These are phyloP conservation scores for Aurelia sp. DNA, from an alignment of 30 jellyfish, hydroid and myxozoan species.

Conservation along the genomic window DNA sequence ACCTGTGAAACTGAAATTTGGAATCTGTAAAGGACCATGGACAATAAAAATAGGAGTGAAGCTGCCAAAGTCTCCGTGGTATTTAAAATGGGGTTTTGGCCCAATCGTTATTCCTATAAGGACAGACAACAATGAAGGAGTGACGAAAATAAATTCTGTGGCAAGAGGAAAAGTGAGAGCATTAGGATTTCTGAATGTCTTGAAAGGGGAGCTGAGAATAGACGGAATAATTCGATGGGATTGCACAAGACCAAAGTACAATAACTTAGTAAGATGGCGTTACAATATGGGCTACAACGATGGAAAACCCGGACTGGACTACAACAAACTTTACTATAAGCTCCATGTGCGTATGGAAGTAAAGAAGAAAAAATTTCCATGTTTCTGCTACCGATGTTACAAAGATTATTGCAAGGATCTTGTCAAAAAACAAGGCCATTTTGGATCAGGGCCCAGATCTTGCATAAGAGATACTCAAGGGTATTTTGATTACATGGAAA, in stretches of 20 bases:
- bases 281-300: constrained; percentile 59
- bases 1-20: constrained; percentile 44
- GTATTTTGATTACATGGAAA: not conserved
- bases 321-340: constrained; percentile 72
- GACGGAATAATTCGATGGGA: constrained; percentile 75
- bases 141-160: constrained; percentile 51
- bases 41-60: constrained; percentile 53
- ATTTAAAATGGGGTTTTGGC: constrained; percentile 55
- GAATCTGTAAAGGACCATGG: constrained; percentile 81
- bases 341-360: constrained; percentile 70
- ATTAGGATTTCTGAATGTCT: constrained; percentile 34
- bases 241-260: constrained; percentile 71
- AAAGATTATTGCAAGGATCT: constrained; percentile 62
- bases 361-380: constrained; percentile 63
- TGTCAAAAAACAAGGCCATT: constrained; percentile 64
- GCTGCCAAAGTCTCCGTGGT: constrained; percentile 78
- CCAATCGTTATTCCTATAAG: constrained; percentile 71
- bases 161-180: constrained; percentile 53
- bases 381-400: constrained; percentile 72
- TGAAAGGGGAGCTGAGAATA: constrained; percentile 54
- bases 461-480: constrained; percentile 50
- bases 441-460: constrained; percentile 69
- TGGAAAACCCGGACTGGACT: constrained; percentile 57
- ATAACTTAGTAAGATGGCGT: constrained; percentile 24
- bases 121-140: constrained; percentile 55